These are phyloP conservation scores for Zootoca vivipara DNA, from an alignment of 2,113 vertebrate genomes.

Conservation along the genomic window DNA sequence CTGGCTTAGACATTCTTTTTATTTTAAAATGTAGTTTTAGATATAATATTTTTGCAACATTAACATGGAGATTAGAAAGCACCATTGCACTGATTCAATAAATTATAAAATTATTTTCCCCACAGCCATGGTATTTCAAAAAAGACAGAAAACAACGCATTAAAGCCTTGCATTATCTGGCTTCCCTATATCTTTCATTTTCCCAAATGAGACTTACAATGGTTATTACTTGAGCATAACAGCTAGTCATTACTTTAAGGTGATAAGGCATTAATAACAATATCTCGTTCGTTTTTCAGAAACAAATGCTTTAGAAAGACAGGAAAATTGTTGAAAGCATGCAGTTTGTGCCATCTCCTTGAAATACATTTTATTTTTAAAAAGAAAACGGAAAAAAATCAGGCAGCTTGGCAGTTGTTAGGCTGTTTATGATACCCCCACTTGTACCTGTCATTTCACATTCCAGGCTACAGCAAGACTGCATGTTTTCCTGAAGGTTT, in stretches of 20 bases:
- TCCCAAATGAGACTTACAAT: not conserved
- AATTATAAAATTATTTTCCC: too few species aligned
- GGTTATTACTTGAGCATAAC: not conserved
- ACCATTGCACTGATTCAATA: not conserved
- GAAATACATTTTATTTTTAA: not conserved
- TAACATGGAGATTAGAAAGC: not conserved
- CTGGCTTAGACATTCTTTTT: not conserved
- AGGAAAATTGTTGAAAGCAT: not conserved
- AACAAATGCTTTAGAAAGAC: not conserved
- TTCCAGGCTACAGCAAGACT: not conserved
- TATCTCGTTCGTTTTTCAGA: not conserved
- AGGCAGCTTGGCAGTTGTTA: not conserved
- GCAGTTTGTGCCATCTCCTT: not conserved
- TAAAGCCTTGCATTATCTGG: not conserved
- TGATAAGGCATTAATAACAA: not conserved
- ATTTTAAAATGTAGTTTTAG: not conserved
- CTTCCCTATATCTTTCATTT: not conserved
- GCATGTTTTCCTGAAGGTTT: not conserved
- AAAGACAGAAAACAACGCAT: not conserved
- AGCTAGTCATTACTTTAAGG: not conserved
- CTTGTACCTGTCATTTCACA: too few species aligned
- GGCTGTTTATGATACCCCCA: too few species aligned
- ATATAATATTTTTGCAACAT: not conserved
- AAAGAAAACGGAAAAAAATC: too few species aligned
- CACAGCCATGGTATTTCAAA: not conserved